Conservation (phyloP, 2,113 vertebrate genomes). For the Hyla sarda region DNA sequence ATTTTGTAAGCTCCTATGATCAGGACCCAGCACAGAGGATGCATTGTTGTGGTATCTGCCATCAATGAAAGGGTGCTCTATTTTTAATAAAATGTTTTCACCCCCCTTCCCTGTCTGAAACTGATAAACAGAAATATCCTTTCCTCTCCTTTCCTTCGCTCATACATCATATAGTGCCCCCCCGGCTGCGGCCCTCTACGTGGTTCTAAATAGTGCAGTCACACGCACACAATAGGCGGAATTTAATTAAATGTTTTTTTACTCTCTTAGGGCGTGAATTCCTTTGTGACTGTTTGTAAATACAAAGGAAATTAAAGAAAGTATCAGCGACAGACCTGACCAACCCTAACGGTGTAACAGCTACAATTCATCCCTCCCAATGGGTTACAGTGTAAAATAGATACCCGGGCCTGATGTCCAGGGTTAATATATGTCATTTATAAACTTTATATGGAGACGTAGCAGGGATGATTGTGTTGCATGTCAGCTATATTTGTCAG, state of each 20-base stretch:
- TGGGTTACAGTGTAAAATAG: not conserved
- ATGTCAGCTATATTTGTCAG: not conserved
- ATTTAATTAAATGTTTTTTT: slow-evolving; percentile 8
- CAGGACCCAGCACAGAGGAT: not conserved
- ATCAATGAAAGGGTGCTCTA: slow-evolving; percentile 9
- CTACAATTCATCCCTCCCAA: not conserved
- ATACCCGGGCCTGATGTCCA: not conserved
- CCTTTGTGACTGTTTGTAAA: slow-evolving; percentile 24
- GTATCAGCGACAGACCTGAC: not conserved
- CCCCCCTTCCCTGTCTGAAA: slow-evolving; percentile 1
- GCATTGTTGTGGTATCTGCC: not conserved
- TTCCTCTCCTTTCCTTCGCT: not conserved
- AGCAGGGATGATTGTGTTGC: not conserved
- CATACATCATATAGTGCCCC: slow-evolving; percentile 1
- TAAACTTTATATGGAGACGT: not conserved
- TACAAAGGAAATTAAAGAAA: slow-evolving; percentile 15
- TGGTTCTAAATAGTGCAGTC: slow-evolving; percentile 34
- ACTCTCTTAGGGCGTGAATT: slow-evolving; percentile 28
- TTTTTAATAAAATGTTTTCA: slow-evolving; percentile 22
- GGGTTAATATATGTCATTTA: not conserved
- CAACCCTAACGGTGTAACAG: not conserved
- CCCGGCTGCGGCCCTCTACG: not conserved
- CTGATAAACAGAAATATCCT: slow-evolving; percentile 54
- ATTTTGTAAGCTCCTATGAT: not conserved
- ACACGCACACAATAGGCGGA: slow-evolving; percentile 48